Percentiles rank a stretch among this genome's conserved stretches.
Conservation (phyloP, 1,140 invertebrate species). For the Drosophila subobscura region DNA sequence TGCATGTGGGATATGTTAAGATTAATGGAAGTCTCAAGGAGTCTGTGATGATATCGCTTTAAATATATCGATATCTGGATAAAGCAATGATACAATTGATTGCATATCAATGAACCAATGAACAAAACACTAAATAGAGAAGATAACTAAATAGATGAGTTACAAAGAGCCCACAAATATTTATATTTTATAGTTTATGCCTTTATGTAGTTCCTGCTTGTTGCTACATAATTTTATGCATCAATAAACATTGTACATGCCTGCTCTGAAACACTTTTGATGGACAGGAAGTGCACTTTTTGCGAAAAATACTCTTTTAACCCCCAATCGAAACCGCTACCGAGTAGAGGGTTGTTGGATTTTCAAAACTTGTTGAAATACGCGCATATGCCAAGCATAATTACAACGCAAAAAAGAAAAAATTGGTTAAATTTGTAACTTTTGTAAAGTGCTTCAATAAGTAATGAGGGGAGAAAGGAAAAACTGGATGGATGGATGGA, state of each 20-base stretch:
- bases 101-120: too few species aligned
- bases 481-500: too few species aligned
- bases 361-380: conserved; percentile 66
- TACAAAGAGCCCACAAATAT: too few species aligned
- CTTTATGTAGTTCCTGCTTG: too few species aligned
- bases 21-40: conserved; percentile 41
- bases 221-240: conserved; percentile 32
- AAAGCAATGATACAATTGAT: too few species aligned
- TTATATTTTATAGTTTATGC: too few species aligned
- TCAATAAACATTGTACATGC: conserved; percentile 25
- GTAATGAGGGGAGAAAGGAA: conserved; percentile 51
- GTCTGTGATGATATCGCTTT: too few species aligned
- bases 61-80: too few species aligned
- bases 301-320: too few species aligned
- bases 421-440: conserved; percentile 65
- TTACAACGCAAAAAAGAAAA: conserved; percentile 58
- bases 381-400: conserved; percentile 73
- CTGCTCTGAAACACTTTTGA: conserved; percentile 22
- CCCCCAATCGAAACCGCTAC: conserved; percentile 51
- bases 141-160: too few species aligned
- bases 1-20: conserved; percentile 47
- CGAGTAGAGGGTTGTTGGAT: conserved; percentile 30
- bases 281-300: too few species aligned
- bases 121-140: too few species aligned
- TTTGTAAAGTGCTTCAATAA: conserved; percentile 72